Evolutionary conservation across 2,113 vertebrate species (phyloP), one percentile per base, ranked within the genome.

Genomic region (Pitta sordida): DNA sequence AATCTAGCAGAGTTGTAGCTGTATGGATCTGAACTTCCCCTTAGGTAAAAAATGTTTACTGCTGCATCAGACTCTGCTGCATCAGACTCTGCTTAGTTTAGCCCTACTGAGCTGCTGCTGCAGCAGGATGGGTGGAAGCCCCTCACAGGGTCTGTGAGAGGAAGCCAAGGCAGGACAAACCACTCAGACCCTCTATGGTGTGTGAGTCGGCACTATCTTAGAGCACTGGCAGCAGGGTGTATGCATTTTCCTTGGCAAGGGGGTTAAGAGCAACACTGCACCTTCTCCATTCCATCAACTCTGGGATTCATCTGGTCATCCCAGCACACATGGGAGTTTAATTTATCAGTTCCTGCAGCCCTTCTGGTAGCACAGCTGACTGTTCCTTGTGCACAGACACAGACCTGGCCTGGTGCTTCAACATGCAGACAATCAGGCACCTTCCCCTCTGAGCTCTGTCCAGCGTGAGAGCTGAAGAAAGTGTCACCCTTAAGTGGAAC

Each of bases 21-120:
- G 11, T 24, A 15, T 64, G 49, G 39, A 52, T 68, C n/a, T 68
- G 71, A 86, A 74, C 41, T 73, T 85, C 20, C 22, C 13, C 17
- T 70, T 64, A 27, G 13, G 14, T 43, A 36, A 76, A 86, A n/a
- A 83, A 36, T 26, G 27, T 52, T 90, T 64, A 24, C 39, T 51
- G 34, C 30, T 52, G 48, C 12, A 6, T 48, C 23, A 65, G 37
- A 79, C n/a, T n/a, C 39, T 51, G 34, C 30, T 52, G 48, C 12
- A 6, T 48, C 23, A 65, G 77, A 10, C 7, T 46, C 7, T 56
- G 17, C 19, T 71, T 56, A 39, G 32, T 43, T 82, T 27, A 86
- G 53, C 14, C 48, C 37, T 26, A 18, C 0, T 2, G 56, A 80
- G 58, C 53, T 0, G 0, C 22, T 37, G 20, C 49, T 62, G 51